Percentiles rank a stretch among this genome's conserved stretches.
Evolutionary conservation across 2,888 invertebrate species (phyloP).

Genomic region (Ormyrus pomaceus): DNA sequence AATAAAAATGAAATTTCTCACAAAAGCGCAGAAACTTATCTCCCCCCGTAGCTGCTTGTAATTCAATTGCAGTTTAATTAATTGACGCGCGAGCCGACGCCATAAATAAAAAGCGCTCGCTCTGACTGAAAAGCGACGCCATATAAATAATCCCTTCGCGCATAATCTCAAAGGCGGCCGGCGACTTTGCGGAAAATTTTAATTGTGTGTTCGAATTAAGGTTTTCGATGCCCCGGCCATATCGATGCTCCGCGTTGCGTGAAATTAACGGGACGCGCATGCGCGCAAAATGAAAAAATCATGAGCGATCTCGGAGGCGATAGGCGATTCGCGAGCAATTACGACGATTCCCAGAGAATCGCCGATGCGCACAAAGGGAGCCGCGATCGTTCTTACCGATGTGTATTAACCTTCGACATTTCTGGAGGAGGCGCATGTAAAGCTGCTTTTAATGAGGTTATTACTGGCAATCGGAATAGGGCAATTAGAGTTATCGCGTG

Average conservation of each 20-base stretch:
- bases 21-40: background rate
- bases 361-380: too few relatives aligned
- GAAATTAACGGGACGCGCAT: slow-evolving; percentile 48
- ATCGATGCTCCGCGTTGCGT: slow-evolving; percentile 50
- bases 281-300: slow-evolving; percentile 43
- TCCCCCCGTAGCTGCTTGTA: background rate
- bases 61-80: background rate
- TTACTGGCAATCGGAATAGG: too few relatives aligned
- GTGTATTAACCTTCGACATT: too few relatives aligned
- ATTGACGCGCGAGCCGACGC: too few relatives aligned
- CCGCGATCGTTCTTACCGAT: too few relatives aligned
- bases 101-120: slow-evolving; percentile 1
- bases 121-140: background rate
- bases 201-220: slow-evolving; percentile 44
- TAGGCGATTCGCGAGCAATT: background rate
- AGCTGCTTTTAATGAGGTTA: too few relatives aligned
- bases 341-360: background rate
- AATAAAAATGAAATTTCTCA: background rate
- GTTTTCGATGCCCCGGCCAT: slow-evolving; percentile 12
- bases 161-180: slow-evolving; percentile 1
- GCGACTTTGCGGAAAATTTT: slow-evolving; percentile 48
- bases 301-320: slow-evolving; percentile 3
- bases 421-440: too few relatives aligned
- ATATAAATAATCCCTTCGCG: slow-evolving; percentile 8
- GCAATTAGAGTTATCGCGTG: too few relatives aligned